Evolutionary conservation across 2,113 vertebrate genomes (phyloP), one percentile per base, ranked within the genome.

Genomic region (Poeciliopsis retropinna): DNA sequence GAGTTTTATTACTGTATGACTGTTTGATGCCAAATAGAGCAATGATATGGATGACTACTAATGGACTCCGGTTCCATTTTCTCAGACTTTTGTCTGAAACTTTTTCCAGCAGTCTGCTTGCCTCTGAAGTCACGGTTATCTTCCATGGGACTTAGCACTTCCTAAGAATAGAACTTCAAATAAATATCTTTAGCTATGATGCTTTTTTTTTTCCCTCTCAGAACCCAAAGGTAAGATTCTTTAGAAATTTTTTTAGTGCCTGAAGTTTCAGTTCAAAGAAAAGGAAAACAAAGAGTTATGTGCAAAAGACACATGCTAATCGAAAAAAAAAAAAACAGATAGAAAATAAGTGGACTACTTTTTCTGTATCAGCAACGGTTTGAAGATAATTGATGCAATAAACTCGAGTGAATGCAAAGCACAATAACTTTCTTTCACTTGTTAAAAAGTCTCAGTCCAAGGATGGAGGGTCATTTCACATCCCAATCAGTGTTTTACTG

Each of bases 21-120:
- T 71, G 9, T 60, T 61, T 72, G 78, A 79, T 63, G 86, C 86
- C 87, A 87, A 82, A 72, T 89, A 72, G 87, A 90, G 76, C 83
- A 91, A 88, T 84, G 84, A 86, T 79, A 87, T 86, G 86, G 84
- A 84, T 79, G 85, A 81, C 79, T 89, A 80, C 89, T 86, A 80
- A 82, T 68, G 76, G 78, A 73, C 68, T 78, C 27, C 57, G 85
- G 73, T 91, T 87, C 77, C 71, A 30, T 75, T 79, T 76, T 62
- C 70, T 79, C 44, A 85, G 61, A 85, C 76, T 79, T 72, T 82
- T 79, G 60, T 80, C 87, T 73, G 30, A 87, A 74, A 84, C 5
- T 6, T 41, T 79, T 91, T 93, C 86, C 90, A 85, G 47, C 60
- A 32, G 37, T 67, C 67, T 69, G 64, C 84, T 82, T 79, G 66